Base-by-base conservation (phyloP, 2,888 invertebrate genomes). In the Dioctria rufipes region DNA sequence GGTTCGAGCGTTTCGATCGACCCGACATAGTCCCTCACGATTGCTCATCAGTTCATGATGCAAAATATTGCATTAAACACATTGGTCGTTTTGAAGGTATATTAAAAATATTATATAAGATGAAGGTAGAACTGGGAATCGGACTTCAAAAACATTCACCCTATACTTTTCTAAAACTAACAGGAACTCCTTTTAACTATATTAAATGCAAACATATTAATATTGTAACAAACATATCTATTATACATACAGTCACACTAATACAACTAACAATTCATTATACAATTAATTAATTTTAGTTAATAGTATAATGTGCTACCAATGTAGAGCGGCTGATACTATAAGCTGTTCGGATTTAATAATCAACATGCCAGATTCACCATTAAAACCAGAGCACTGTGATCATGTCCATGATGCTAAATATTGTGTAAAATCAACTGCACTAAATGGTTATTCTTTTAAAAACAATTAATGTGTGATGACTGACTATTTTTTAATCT, bases 51-150 rank as follows among this genome's bases (percentile, higher is more conserved):
- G 95, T 98, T 82, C 95, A 95, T 87, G 93, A 93, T 84, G 97
- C 98, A 13, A 92, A 93, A 86, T 98, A 93, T 89, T 98, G 98
- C 89, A 92, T 98, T 85, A 98, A 98, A 91, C 95, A 96, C 86
- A 94, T 96, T 82, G 98, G 98, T 83, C 92, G 98, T 87, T 96
- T 92, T 86, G 96, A 96, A 94, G 96, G 95, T 95, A 91, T 54
- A 46, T 6, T 46, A 46, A 46, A 46, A 46, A 46, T 25, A 25
- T 25, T 25, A 25, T 2, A 25, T 25, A 25, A 25, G 25, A 25
- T 25, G 25, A 46, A 46, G 5, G 46, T 46, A 8, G 46, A 46
- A 8, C 46, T 46, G 46, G 46, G 46, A 46, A 46, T 25, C 25
- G 25, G 25, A 25, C 25, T 25, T 25, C 25, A 25, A 25, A 25